Evolutionary conservation across 2,888 invertebrate species (phyloP).

Genomic region (Polietes domitor): DNA sequence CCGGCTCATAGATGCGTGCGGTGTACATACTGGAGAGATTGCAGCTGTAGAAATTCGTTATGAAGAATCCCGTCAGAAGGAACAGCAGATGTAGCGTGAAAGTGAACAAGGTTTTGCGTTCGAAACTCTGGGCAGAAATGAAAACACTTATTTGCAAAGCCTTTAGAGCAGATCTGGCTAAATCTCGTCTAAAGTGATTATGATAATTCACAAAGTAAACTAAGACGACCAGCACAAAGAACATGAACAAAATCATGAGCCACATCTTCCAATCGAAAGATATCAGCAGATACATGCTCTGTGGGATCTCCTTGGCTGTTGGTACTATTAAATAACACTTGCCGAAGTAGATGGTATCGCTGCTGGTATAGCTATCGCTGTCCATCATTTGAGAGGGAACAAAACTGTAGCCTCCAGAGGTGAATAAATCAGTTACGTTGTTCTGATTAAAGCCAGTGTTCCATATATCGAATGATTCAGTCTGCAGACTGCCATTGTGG

Average conservation of each 20-base stretch:
- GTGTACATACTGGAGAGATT: slow-evolving; percentile 70
- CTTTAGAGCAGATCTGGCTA: no score
- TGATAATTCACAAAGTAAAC: no score
- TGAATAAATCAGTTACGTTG: no score
- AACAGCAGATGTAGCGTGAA: slow-evolving; percentile 63
- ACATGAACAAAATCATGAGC: slow-evolving; percentile 20
- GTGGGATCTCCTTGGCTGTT: slow-evolving; percentile 64
- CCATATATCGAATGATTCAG: no score
- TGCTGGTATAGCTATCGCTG: no score
- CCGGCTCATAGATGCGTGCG: slow-evolving; percentile 70
- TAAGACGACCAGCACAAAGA: background rate
- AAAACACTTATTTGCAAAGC: background rate
- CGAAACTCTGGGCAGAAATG: no score
- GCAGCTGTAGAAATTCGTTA: slow-evolving; percentile 71
- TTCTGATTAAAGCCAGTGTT: no score
- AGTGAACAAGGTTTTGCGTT: slow-evolving; percentile 38
- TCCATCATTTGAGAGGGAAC: no score
- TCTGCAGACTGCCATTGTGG: no score
- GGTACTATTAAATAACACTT: slow-evolving; percentile 71
- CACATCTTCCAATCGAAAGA: slow-evolving; percentile 64
- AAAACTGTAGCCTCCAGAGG: no score
- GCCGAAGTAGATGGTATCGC: slow-evolving; percentile 63
- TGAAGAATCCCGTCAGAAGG: slow-evolving; percentile 65
- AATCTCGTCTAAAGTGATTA: no score
- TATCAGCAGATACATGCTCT: slow-evolving; percentile 68